Percentiles rank a stretch among this genome's conserved stretches.
These are phyloP conservation scores for Phaonia tiefii DNA, from an alignment of 2,888 invertebrate species.

Conservation along the genomic window DNA sequence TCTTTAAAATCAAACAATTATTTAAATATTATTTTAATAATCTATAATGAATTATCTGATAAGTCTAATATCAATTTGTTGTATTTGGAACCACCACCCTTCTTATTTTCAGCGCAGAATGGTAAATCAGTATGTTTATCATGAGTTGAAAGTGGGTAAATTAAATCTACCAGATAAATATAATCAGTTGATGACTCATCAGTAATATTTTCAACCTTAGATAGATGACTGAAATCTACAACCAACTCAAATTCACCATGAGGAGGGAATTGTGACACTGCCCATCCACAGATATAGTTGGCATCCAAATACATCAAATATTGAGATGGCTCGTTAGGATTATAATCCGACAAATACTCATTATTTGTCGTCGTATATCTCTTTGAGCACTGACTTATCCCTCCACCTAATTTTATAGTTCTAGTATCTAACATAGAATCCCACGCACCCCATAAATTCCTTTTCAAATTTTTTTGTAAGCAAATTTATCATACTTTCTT, in stretches of 20 bases:
- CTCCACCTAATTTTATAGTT: conserved; percentile 68
- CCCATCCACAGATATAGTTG: background rate
- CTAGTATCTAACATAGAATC: conserved; percentile 76
- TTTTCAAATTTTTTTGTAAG: too few species aligned
- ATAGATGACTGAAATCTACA: background rate
- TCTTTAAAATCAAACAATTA: background rate
- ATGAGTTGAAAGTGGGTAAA: too few species aligned
- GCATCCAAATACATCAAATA: background rate
- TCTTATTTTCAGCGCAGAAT: background rate
- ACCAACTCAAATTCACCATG: background rate
- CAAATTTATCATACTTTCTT: too few species aligned
- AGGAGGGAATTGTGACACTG: background rate
- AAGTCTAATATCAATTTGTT: background rate
- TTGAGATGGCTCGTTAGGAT: background rate
- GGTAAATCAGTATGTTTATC: background rate
- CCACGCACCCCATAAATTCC: too few species aligned
- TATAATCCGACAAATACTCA: background rate
- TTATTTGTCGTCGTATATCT: background rate
- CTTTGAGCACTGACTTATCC: background rate
- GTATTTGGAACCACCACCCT: too few species aligned
- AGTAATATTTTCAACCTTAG: background rate
- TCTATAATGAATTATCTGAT: background rate
- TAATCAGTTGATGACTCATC: background rate
- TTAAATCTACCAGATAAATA: background rate
- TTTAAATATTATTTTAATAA: background rate